phyloP scores from a whole-genome alignment of 2,888 invertebrate genomes.

The Parnassius orleans region DNA sequence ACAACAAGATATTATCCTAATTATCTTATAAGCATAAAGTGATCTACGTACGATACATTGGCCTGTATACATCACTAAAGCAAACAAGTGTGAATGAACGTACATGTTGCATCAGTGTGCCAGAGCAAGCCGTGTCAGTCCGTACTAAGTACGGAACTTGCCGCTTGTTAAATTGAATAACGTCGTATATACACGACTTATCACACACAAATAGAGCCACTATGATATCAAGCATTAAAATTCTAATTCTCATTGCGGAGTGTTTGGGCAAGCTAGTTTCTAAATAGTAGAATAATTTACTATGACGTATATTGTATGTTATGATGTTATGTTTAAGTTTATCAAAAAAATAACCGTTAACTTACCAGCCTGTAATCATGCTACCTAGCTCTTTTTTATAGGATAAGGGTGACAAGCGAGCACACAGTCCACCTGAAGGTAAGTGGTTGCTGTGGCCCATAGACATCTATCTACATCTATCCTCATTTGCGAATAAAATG shows the following conservation, averaged over 20 bases:
- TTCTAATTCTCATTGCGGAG: not conserved
- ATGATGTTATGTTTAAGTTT: too few species aligned
- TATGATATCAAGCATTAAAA: constrained; percentile 22
- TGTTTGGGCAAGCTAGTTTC: constrained; percentile 2
- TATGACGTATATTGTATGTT: constrained; percentile 5
- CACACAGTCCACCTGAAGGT: too few species aligned
- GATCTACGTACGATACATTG: constrained; percentile 28
- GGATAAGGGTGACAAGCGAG: too few species aligned
- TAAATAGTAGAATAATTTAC: constrained; percentile 19
- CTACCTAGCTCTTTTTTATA: too few species aligned
- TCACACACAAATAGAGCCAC: constrained; percentile 22
- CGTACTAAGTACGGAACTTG: constrained; percentile 71
- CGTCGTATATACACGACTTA: constrained; percentile 38
- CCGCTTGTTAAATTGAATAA: constrained; percentile 38
- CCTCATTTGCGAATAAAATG: too few species aligned
- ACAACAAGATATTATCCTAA: too few species aligned
- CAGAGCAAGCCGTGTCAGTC: constrained; percentile 63
- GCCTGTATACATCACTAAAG: constrained; percentile 47
- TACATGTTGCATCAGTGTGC: constrained; percentile 59
- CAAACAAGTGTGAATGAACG: constrained; percentile 67
- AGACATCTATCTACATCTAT: too few species aligned
- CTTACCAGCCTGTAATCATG: too few species aligned
- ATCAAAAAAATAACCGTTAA: too few species aligned
- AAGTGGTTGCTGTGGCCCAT: too few species aligned
- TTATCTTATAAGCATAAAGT: too few species aligned